Base-by-base conservation (phyloP, 2,888 invertebrate genomes). In the Spatulosminthurus flaviceps region DNA sequence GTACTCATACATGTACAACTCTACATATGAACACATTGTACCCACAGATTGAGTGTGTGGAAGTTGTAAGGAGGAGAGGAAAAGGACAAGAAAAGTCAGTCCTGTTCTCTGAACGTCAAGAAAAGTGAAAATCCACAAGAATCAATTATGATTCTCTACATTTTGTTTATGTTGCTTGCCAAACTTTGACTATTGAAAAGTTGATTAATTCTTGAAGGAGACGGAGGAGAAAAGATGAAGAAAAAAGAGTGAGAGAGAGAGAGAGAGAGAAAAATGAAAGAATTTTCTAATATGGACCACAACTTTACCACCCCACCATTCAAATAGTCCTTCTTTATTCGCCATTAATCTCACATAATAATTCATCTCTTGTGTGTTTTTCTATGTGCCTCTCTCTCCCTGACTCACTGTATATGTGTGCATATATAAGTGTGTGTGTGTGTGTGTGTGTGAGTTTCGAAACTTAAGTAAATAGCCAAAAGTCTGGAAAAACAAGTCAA, bases 111-210 rank as follows among this genome's bases (percentile, higher is more conserved):
- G 66, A 22, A 42, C 28, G 41, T 64, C 78, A 81, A 69, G 78
- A 67, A 76, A 71, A 77, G 61, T 51, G 51, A 67, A 77, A 78
- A 79, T 66, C 79, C 80, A 78, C 80, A 80, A 81, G 80, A 81
- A 80, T 78, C 81, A 71, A 80, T 80, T 81, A 81, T 80, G 67
- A 77, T 79, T 64, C 29, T n/a, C n/a, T 29, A 42, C 13, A 7
- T 28, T 73, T 69, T 42, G 41, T 75, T 69, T 60, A 41, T 43
- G 41, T 42, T 67, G 28, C 28, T 24, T 51, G 51, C 4, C 43
- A 73, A 73, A 73, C 28, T 73, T 73, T 51, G 43, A 51, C 60
- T 80, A 81, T 79, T 81, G 80, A 81, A 79, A 79, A 79, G 72
- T 81, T 81, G 71, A 81, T 81, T 79, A 81, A 76, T 71, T 81